Conservation (phyloP, 35 echinoderm and acorn worm genomes). For the Patiria miniata region DNA sequence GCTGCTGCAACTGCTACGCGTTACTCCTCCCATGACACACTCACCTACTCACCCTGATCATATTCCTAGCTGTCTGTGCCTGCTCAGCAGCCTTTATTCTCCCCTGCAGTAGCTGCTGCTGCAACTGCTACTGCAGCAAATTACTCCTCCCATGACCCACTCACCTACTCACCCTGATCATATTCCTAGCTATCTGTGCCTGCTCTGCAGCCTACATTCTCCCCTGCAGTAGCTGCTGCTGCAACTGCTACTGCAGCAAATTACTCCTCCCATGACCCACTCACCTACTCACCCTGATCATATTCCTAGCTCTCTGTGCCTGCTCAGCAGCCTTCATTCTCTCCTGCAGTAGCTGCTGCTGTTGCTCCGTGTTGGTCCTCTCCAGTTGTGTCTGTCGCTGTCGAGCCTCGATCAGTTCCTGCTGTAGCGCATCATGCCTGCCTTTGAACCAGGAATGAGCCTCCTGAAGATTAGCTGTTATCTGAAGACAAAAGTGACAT, state of each 20-base stretch:
- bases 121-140: background rate
- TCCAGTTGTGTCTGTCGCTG: conserved; percentile 49
- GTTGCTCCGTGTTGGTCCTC: conserved; percentile 49
- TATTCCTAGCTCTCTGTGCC: conserved; percentile 66
- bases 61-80: conserved; percentile 61
- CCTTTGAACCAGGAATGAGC: conserved; percentile 80
- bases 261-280: too few relatives aligned
- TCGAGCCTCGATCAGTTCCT: conserved; percentile 48
- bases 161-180: conserved; percentile 77
- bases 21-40: too few relatives aligned
- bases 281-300: conserved; percentile 75
- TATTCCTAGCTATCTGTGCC: conserved; percentile 61
- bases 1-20: background rate
- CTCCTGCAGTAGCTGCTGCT: conserved; percentile 54
- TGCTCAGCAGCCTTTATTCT: conserved; percentile 50
- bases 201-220: conserved; percentile 49
- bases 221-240: conserved; percentile 53
- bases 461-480: conserved; percentile 71
- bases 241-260: conserved; percentile 29
- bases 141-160: too few relatives aligned
- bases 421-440: conserved; percentile 62
- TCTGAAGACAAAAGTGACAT: conserved; percentile 42
- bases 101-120: conserved; percentile 33
- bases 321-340: conserved; percentile 49
- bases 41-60: conserved; percentile 77